These are phyloP conservation scores for Tricholaema leucomelas DNA, from an alignment of 2,113 vertebrate species.

Conservation along the genomic window DNA sequence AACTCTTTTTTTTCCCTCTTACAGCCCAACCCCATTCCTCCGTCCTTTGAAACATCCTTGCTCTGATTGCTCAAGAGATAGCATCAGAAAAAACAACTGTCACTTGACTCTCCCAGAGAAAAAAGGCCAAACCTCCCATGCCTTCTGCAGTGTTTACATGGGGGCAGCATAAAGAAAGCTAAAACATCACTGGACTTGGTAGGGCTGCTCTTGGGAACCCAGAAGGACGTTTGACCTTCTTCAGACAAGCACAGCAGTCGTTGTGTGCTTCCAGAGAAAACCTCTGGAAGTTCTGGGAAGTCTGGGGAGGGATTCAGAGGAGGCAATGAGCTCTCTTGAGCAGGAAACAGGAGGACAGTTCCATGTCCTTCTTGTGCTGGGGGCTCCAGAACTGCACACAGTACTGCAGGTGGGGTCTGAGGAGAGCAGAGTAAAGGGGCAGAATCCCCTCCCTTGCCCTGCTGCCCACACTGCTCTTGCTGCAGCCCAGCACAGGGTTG, in stretches of 20 bases:
- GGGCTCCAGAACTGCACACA: too few relatives aligned
- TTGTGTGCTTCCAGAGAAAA: not conserved
- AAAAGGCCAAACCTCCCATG: not conserved
- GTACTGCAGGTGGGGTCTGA: too few relatives aligned
- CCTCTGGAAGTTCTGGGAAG: not conserved
- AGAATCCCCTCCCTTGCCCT: too few relatives aligned
- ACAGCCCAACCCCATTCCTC: conserved; percentile 13
- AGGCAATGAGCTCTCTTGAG: not conserved
- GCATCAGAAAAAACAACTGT: conserved; percentile 16
- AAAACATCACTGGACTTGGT: conserved; percentile 37
- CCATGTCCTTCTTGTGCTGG: too few relatives aligned
- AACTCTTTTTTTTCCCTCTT: not conserved
- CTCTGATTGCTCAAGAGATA: conserved; percentile 15
- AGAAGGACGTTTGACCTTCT: conserved; percentile 36
- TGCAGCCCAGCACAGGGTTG: too few relatives aligned
- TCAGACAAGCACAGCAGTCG: rapidly evolving
- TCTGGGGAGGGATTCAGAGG: not conserved
- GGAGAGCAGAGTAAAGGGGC: too few relatives aligned
- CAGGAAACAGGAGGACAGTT: not conserved
- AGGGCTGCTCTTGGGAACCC: conserved; percentile 9
- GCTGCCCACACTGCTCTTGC: too few relatives aligned
- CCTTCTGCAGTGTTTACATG: not conserved
- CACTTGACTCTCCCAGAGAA: not conserved
- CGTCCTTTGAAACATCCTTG: conserved; percentile 8
- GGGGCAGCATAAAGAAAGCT: not conserved